These are phyloP conservation scores for Drosophila leonis DNA, from an alignment of 2,888 invertebrate genomes.

Conservation along the genomic window DNA sequence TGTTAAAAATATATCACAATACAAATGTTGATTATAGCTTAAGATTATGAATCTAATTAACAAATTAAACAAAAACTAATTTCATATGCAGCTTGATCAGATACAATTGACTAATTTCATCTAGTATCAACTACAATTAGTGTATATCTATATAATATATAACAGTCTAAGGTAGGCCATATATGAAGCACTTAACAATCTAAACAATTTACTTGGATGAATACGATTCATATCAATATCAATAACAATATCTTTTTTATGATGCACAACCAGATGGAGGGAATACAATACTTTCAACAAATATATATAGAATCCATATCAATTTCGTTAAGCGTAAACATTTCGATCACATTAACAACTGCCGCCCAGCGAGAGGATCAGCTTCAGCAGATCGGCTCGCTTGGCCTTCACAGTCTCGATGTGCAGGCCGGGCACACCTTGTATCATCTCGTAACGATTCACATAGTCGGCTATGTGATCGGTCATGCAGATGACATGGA, in stretches of 20 bases:
- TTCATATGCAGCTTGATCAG: neutral
- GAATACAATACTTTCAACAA: constrained; percentile 3
- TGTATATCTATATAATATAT: too few species aligned
- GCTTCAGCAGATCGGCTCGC: constrained; percentile 88
- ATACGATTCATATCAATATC: neutral
- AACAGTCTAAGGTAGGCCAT: too few species aligned
- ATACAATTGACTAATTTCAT: too few species aligned
- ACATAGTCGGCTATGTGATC: constrained; percentile 86
- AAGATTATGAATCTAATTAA: neutral
- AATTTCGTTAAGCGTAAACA: neutral
- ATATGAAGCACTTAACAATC: too few species aligned
- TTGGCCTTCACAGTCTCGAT: constrained; percentile 87
- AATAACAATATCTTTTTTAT: neutral
- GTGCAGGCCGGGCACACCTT: constrained; percentile 82
- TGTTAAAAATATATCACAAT: too few species aligned
- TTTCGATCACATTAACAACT: constrained; percentile 42
- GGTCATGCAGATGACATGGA: constrained; percentile 94
- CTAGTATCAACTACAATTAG: too few species aligned
- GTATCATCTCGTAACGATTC: constrained; percentile 79
- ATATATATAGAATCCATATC: constrained; percentile 7
- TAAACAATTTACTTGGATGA: too few species aligned
- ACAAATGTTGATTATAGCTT: neutral
- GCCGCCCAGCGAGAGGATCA: constrained; percentile 87
- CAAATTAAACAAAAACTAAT: neutral
- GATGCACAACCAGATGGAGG: neutral